Percentiles rank a stretch among this genome's conserved stretches.
These are phyloP conservation scores for Tanaodytes sp. DNA, from an alignment of 2,888 invertebrate genomes.

Conservation along the genomic window DNA sequence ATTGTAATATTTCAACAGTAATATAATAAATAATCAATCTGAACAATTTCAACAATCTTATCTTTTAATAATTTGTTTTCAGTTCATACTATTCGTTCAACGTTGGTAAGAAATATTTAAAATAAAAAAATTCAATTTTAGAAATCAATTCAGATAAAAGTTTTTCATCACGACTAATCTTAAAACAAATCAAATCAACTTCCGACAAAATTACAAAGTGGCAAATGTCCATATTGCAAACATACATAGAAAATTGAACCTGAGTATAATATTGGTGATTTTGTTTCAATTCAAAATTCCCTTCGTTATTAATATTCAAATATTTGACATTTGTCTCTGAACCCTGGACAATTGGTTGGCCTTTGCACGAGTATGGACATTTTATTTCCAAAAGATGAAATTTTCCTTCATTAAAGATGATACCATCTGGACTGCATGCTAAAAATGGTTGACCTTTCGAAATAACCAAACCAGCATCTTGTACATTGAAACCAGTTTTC, in stretches of 20 bases:
- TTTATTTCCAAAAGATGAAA: slow-evolving; percentile 4
- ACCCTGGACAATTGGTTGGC: background rate
- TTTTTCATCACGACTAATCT: slow-evolving; percentile 1
- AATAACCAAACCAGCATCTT: slow-evolving; percentile 1
- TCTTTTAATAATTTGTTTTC: background rate
- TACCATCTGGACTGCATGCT: slow-evolving; percentile 9
- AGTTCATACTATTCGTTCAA: too few relatives aligned
- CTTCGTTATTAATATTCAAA: slow-evolving; percentile 4
- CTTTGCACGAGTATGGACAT: background rate
- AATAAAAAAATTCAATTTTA: slow-evolving; percentile 14
- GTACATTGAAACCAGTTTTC: background rate
- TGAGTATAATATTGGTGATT: slow-evolving; percentile 14
- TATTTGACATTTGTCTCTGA: background rate
- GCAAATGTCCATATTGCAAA: slow-evolving; percentile 6
- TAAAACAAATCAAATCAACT: background rate
- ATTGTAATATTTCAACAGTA: background rate
- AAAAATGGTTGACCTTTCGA: background rate
- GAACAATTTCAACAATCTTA: background rate
- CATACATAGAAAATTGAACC: slow-evolving; percentile 12
- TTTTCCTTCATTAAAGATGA: background rate
- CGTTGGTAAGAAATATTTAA: slow-evolving; percentile 7
- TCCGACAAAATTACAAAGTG: slow-evolving; percentile 1
- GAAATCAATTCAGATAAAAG: slow-evolving; percentile 2
- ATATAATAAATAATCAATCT: background rate
- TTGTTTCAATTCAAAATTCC: background rate